A percentile compares a stretch with the other conserved stretches of the same genome.
These are phyloP conservation scores for Tringa solitaria DNA, from an alignment of 2,113 vertebrate genomes.

Conservation along the genomic window DNA sequence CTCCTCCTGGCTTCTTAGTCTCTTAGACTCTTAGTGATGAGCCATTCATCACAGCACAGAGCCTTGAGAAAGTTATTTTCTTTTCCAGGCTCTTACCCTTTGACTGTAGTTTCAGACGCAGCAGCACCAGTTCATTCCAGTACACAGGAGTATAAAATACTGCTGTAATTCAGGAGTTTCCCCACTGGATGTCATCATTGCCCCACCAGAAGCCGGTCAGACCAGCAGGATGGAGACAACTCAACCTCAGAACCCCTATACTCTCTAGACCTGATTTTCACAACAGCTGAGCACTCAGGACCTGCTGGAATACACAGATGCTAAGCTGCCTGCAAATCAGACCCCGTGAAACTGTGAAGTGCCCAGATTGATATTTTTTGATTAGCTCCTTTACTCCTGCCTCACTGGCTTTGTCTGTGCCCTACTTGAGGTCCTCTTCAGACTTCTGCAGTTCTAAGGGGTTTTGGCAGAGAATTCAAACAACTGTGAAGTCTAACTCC, in stretches of 20 bases:
- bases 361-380: background rate
- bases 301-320: background rate
- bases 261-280: background rate
- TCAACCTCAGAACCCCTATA: accelerated
- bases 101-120: accelerated
- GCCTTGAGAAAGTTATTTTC: background rate
- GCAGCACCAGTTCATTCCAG: background rate
- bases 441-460: background rate
- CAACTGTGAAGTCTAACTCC: background rate
- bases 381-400: background rate
- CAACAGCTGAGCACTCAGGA: background rate
- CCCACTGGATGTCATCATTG: slow-evolving; percentile 42
- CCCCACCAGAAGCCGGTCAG: background rate
- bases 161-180: background rate
- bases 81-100: background rate
- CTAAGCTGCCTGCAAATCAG: background rate
- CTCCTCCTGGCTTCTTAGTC: too few relatives aligned
- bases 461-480: background rate
- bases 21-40: background rate
- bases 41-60: background rate
- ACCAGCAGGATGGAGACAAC: background rate
- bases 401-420: background rate
- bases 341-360: background rate
- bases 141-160: too few relatives aligned
- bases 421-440: background rate